phyloP scores from a whole-genome alignment of 2,888 invertebrate genomes.

The Ormyrus nitidulus region DNA sequence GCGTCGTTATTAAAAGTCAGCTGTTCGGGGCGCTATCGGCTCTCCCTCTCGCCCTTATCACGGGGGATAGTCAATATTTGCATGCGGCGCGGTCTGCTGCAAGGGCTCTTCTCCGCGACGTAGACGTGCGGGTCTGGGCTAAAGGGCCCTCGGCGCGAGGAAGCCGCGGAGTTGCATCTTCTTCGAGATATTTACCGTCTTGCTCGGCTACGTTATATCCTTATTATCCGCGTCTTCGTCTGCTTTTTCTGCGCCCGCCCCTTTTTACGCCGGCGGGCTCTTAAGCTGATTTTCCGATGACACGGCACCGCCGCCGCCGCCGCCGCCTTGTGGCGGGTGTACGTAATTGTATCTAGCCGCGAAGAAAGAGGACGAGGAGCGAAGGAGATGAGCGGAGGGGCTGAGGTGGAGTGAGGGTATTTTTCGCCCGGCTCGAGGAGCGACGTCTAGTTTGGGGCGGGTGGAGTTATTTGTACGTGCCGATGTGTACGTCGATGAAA shows the following conservation, averaged over 20 bases:
- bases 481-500: too few species aligned
- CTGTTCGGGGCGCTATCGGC: slow-evolving; percentile 3
- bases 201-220: slow-evolving; percentile 49
- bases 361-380: background rate
- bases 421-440: background rate
- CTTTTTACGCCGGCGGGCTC: slow-evolving; percentile 3
- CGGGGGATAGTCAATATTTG: slow-evolving; percentile 72
- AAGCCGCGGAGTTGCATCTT: slow-evolving; percentile 61
- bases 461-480: background rate
- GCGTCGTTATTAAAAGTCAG: slow-evolving; percentile 40
- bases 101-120: slow-evolving; percentile 68
- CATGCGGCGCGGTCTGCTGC: slow-evolving; percentile 68
- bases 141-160: slow-evolving; percentile 29
- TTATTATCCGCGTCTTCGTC: slow-evolving; percentile 44
- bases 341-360: slow-evolving; percentile 65
- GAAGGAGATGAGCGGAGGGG: background rate
- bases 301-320: slow-evolving; percentile 58
- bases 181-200: slow-evolving; percentile 56
- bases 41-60: too few species aligned
- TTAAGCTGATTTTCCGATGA: slow-evolving; percentile 68
- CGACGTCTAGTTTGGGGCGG: background rate
- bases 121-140: slow-evolving; percentile 17
- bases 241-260: slow-evolving; percentile 1
- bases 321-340: background rate
- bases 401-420: background rate